phyloP scores from a whole-genome alignment of 2,797 vertebrate genomes.

The Carcharodon carcharias region DNA sequence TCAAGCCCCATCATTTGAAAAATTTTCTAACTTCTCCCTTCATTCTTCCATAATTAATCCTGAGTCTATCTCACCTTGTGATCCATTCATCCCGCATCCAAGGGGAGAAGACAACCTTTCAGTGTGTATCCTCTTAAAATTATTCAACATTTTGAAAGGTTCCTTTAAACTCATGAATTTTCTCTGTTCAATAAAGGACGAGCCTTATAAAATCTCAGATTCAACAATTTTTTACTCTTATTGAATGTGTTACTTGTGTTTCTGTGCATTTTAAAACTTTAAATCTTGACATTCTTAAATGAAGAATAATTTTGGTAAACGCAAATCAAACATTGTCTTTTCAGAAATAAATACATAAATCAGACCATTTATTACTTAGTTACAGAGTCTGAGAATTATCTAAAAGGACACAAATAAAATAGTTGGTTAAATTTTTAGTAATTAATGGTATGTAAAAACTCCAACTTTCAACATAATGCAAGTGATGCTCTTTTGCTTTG shows the following conservation, averaged over 20 bases:
- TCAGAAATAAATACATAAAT: background rate
- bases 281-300: background rate
- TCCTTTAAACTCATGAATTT: background rate
- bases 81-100: background rate
- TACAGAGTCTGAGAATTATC: background rate
- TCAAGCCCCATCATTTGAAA: background rate
- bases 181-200: background rate
- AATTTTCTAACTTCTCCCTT: background rate
- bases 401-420: background rate
- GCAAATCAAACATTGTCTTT: background rate
- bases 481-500: background rate
- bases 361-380: background rate
- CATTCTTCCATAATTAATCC: background rate
- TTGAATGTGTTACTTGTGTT: background rate
- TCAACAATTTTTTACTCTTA: background rate
- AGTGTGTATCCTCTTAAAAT: background rate
- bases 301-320: background rate
- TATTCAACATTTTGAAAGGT: background rate
- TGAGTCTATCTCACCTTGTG: background rate
- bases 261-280: background rate
- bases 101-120: background rate
- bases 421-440: background rate
- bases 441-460: background rate
- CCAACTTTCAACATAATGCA: conserved; percentile 2
- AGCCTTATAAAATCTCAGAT: background rate